Percentiles rank a stretch among this genome's conserved stretches.
Evolutionary conservation across 2,888 invertebrate species (phyloP).

Genomic region (Thecocarcelia acutangulata): DNA sequence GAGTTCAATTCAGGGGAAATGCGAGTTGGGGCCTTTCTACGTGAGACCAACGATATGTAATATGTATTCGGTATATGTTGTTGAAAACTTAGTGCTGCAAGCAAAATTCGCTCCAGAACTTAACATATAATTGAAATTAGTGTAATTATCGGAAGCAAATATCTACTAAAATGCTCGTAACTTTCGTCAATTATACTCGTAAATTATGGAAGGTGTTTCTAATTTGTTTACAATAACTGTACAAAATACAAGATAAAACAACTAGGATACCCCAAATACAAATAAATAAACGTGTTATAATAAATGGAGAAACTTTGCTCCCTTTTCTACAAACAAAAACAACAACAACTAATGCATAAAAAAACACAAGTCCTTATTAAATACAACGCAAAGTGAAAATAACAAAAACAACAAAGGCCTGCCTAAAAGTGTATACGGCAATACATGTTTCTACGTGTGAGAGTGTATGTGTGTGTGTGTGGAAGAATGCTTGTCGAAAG

Average conservation of each 20-base stretch:
- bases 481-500: constrained; percentile 34
- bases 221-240: constrained; percentile 20
- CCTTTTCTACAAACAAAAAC: constrained; percentile 37
- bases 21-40: too few species aligned
- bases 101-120: too few species aligned
- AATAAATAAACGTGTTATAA: constrained; percentile 53
- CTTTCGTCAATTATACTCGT: too few species aligned
- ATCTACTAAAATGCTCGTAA: too few species aligned
- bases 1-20: too few species aligned
- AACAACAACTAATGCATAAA: constrained; percentile 19
- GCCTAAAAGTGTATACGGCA: background rate
- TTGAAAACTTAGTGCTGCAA: background rate
- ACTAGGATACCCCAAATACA: constrained; percentile 52
- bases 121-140: too few species aligned
- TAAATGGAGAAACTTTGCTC: constrained; percentile 59
- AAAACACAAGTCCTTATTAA: constrained; percentile 49
- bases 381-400: constrained; percentile 47
- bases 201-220: constrained; percentile 2
- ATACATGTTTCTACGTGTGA: too few species aligned
- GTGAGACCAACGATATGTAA: too few species aligned
- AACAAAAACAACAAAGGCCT: constrained; percentile 39
- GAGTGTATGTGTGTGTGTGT: background rate
- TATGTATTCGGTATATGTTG: too few species aligned
- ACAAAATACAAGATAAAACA: constrained; percentile 10
- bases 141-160: too few species aligned